Conservation (phyloP, 2,888 invertebrate genomes). For the Danaus chrysippus region DNA sequence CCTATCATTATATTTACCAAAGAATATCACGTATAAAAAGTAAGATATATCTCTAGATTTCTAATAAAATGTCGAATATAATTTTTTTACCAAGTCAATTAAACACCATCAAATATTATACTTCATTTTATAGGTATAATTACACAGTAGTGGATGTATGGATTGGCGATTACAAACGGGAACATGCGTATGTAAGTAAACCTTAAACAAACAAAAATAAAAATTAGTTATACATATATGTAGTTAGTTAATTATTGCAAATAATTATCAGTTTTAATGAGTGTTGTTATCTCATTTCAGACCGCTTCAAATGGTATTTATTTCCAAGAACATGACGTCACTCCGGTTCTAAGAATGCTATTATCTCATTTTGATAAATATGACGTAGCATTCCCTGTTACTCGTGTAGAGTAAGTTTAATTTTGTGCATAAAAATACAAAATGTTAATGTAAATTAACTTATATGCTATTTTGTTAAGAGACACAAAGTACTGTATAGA, state of each 20-base stretch:
- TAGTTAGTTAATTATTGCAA: no score
- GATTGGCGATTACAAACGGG: slow-evolving; percentile 45
- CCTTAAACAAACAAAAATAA: no score
- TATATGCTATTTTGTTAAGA: no score
- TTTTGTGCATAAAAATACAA: background rate
- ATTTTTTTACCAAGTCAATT: no score
- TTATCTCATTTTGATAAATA: slow-evolving; percentile 33
- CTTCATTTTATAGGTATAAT: slow-evolving; percentile 13
- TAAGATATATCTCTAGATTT: no score
- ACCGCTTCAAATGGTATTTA: slow-evolving; percentile 43
- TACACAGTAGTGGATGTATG: slow-evolving; percentile 43
- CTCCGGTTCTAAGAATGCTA: slow-evolving; percentile 43
- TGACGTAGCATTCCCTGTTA: slow-evolving; percentile 38
- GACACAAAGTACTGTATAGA: no score
- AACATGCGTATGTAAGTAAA: slow-evolving; percentile 43
- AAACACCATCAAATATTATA: no score
- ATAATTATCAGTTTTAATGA: background rate
- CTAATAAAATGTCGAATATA: no score
- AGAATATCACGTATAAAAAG: no score
- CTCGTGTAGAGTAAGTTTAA: slow-evolving; percentile 52
- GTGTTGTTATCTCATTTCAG: slow-evolving; percentile 35
- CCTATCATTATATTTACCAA: no score
- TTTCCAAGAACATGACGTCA: slow-evolving; percentile 52
- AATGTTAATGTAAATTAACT: no score
- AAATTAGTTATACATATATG: no score